Percentiles rank a stretch among this genome's conserved stretches.
Evolutionary conservation across 2,797 vertebrate species (phyloP).

Genomic region (Novumbra hubbsi): DNA sequence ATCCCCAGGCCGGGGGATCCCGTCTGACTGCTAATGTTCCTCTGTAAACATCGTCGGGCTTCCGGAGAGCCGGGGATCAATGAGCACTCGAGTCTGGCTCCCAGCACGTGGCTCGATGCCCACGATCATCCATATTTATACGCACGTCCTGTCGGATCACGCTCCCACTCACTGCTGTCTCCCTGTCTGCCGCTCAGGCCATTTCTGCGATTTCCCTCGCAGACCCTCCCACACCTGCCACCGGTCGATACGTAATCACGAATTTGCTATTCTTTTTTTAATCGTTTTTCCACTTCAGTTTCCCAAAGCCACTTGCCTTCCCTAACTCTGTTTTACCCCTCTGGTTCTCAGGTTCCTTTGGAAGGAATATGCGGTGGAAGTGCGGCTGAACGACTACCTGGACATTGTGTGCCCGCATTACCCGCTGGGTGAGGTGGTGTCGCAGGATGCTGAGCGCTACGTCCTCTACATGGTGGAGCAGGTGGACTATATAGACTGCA

Average conservation of each 20-base stretch:
- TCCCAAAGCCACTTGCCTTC: constrained; percentile 34
- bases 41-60: constrained; percentile 60
- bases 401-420: constrained; percentile 96
- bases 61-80: constrained; percentile 49
- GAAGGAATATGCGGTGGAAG: constrained; percentile 79
- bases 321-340: background rate
- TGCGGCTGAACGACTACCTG: constrained; percentile 89
- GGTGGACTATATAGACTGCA: constrained; percentile 82
- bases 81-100: constrained; percentile 35
- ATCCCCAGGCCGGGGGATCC: constrained; percentile 47
- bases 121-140: constrained; percentile 63
- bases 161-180: constrained; percentile 35
- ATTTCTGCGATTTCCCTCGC: constrained; percentile 75
- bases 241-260: constrained; percentile 70
- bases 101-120: constrained; percentile 16
- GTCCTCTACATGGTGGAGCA: constrained; percentile 90
- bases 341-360: constrained; percentile 72
- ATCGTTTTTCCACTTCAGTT: constrained; percentile 34
- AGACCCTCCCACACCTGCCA: constrained; percentile 34
- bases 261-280: constrained; percentile 60
- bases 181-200: constrained; percentile 1
- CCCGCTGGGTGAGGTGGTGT: constrained; percentile 73
- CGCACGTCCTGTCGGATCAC: constrained; percentile 46
- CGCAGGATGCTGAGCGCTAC: constrained; percentile 82
- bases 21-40: constrained; percentile 67